Percentiles rank a stretch among this genome's conserved stretches.
Evolutionary conservation across 2,113 vertebrate species (phyloP).

Genomic region (Ameiurus melas): DNA sequence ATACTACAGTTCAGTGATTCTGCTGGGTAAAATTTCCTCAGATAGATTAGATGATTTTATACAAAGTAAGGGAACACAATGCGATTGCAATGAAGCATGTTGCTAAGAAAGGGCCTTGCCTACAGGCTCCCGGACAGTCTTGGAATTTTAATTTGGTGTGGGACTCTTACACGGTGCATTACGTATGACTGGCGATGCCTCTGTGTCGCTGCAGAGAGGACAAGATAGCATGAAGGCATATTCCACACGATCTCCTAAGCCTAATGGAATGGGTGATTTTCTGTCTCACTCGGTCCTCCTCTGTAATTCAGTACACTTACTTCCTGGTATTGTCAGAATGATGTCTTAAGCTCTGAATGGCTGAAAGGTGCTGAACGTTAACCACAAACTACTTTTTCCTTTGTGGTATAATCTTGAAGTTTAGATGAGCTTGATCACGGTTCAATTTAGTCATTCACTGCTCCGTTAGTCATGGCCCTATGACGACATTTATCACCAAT

Average conservation of each 20-base stretch:
- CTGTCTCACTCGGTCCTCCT: not conserved
- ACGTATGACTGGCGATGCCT: not conserved
- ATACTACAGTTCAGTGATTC: not conserved
- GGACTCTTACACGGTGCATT: not conserved
- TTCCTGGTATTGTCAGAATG: not conserved
- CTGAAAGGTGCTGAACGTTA: not conserved
- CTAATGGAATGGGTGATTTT: not conserved
- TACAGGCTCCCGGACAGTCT: not conserved
- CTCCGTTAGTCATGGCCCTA: not conserved
- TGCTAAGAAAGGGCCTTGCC: not conserved
- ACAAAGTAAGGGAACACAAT: not conserved
- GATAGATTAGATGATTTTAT: not conserved
- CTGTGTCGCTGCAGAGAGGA: not conserved
- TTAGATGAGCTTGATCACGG: not conserved
- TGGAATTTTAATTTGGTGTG: not conserved
- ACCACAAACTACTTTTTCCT: not conserved
- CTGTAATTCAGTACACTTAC: no score
- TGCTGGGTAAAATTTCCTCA: not conserved
- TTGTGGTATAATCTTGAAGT: not conserved
- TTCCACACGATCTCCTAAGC: not conserved
- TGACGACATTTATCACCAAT: no score
- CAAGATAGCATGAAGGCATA: not conserved
- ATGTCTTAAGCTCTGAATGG: not conserved
- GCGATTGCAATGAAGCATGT: not conserved
- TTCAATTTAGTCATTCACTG: not conserved